Evolutionary conservation across 1,140 invertebrate species (phyloP).

Genomic region (Penaeus chinensis): DNA sequence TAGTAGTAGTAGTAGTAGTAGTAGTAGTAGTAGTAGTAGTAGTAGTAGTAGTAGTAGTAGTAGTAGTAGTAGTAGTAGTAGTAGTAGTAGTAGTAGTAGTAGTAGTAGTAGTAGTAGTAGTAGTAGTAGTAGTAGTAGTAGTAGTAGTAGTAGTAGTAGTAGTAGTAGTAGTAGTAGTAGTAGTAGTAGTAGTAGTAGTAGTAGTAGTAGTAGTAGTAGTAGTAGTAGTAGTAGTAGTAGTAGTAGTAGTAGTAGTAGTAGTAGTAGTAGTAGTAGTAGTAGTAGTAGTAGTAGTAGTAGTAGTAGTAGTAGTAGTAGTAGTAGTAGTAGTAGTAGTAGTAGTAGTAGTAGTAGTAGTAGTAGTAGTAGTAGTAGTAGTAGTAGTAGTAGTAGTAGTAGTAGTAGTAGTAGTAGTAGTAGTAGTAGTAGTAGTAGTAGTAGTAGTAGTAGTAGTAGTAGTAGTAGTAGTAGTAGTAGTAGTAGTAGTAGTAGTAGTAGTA

Average conservation of each 20-base stretch:
- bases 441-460: no score
- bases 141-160: no score
- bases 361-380: background rate
- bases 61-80: background rate
- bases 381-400: no score
- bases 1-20: background rate
- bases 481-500: no score
- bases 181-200: no score
- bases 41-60: background rate
- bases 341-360: no score
- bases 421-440: no score
- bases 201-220: background rate
- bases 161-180: background rate
- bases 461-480: no score
- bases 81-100: background rate
- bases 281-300: background rate
- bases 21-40: conserved; percentile 2
- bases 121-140: conserved; percentile 27
- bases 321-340: background rate
- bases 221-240: no score
- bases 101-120: conserved; percentile 18
- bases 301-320: no score
- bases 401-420: no score
- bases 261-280: no score
- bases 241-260: background rate